Evolutionary conservation across 1,140 invertebrate genomes (phyloP).

Genomic region (Drosophila albomicans): DNA sequence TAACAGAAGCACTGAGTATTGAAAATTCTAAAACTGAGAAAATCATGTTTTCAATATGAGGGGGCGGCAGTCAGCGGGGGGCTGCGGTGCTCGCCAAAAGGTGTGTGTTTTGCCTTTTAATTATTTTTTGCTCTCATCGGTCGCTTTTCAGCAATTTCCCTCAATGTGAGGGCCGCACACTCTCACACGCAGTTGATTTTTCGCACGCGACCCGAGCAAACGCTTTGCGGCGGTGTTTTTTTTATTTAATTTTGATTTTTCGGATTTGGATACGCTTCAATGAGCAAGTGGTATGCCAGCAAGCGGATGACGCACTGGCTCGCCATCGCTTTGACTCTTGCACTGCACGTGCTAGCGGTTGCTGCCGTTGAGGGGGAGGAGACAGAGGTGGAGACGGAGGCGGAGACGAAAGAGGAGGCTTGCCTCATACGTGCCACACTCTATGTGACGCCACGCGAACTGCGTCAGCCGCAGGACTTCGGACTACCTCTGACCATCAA

Average conservation of each 20-base stretch:
- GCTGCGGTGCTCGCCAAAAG: slow-evolving; percentile 54
- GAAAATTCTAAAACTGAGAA: slow-evolving; percentile 19
- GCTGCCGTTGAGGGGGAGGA: slow-evolving; percentile 5
- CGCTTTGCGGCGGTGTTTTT: too few relatives aligned
- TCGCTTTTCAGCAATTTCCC: slow-evolving; percentile 50
- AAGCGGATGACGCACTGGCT: slow-evolving; percentile 66
- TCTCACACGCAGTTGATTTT: slow-evolving; percentile 57
- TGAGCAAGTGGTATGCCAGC: slow-evolving; percentile 45
- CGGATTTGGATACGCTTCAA: slow-evolving; percentile 50
- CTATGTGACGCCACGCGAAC: slow-evolving; percentile 36
- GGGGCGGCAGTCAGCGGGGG: slow-evolving; percentile 36
- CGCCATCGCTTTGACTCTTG: slow-evolving; percentile 19
- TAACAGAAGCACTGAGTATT: slow-evolving; percentile 14
- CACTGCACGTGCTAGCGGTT: slow-evolving; percentile 32
- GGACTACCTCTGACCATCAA: slow-evolving; percentile 64
- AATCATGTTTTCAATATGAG: slow-evolving; percentile 19
- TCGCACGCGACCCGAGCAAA: slow-evolving; percentile 57
- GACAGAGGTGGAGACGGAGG: slow-evolving; percentile 1
- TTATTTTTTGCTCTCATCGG: slow-evolving; percentile 41
- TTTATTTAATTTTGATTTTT: too few relatives aligned
- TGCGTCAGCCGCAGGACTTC: slow-evolving; percentile 52
- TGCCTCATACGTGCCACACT: slow-evolving; percentile 67
- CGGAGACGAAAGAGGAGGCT: slow-evolving; percentile 8
- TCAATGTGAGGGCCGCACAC: slow-evolving; percentile 57
- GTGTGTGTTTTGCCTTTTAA: slow-evolving; percentile 41